Percentiles rank a stretch among this genome's conserved stretches.
phyloP scores from a whole-genome alignment of 1,140 invertebrate species.

The Drosophila bifasciata region DNA sequence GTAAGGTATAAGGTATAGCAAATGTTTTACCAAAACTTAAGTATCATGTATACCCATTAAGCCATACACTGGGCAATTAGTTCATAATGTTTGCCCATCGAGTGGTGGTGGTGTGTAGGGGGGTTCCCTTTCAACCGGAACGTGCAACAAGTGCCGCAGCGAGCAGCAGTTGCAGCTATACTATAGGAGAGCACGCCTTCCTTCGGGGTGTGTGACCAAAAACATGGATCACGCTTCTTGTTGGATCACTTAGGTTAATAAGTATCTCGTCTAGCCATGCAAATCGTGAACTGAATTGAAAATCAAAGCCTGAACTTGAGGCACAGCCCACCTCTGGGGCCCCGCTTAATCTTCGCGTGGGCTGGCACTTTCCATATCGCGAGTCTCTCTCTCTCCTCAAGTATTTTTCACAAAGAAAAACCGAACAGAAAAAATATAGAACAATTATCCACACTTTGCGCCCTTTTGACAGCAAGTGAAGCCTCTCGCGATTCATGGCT shows the following conservation, averaged over 20 bases:
- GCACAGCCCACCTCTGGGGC: constrained; percentile 8
- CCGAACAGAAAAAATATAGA: background rate
- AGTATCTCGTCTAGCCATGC: constrained; percentile 63
- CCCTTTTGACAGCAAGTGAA: constrained; percentile 60
- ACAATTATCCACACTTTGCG: constrained; percentile 60
- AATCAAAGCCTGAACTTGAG: constrained; percentile 59
- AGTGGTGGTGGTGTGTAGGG: no score
- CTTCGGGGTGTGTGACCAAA: constrained; percentile 59
- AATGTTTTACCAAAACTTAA: constrained; percentile 16
- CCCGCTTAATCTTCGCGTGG: constrained; percentile 32
- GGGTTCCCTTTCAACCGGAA: constrained; percentile 10
- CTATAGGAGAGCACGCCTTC: background rate
- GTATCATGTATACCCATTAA: constrained; percentile 8
- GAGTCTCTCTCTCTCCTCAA: background rate
- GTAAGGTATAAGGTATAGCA: no score
- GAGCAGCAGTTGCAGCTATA: constrained; percentile 36
- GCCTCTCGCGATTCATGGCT: constrained; percentile 26
- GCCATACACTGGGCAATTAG: constrained; percentile 28
- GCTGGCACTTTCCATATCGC: constrained; percentile 43
- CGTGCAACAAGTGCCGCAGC: constrained; percentile 32
- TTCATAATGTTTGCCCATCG: constrained; percentile 19
- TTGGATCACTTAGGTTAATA: constrained; percentile 57
- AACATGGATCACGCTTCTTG: constrained; percentile 57
- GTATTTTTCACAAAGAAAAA: constrained; percentile 39
- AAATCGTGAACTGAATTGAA: constrained; percentile 57